Conservation (phyloP, 2,797 vertebrate species). For the Sebastes hopkinsi region DNA sequence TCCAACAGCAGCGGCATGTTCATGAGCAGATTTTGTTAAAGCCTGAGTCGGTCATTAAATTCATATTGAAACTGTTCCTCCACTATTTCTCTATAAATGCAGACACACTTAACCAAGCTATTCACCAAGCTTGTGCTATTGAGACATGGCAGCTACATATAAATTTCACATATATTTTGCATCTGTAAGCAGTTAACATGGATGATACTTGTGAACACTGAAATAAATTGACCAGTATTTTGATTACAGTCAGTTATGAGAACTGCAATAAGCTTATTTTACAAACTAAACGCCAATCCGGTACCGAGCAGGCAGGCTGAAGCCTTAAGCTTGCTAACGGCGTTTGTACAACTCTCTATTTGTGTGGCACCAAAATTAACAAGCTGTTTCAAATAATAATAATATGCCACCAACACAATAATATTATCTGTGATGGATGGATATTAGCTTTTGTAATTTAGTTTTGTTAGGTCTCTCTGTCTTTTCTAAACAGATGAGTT, state of each 20-base stretch:
- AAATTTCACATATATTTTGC: neutral
- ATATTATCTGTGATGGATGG: neutral
- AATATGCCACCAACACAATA: neutral
- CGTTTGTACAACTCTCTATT: neutral
- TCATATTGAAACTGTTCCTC: neutral
- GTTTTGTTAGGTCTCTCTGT: neutral
- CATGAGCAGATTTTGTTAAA: neutral
- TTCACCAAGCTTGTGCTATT: neutral
- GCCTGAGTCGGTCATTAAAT: neutral
- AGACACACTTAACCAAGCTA: neutral
- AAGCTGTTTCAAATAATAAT: neutral
- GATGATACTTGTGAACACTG: neutral
- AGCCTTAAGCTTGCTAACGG: neutral
- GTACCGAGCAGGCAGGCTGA: neutral
- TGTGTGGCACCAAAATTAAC: neutral
- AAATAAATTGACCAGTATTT: constrained; percentile 9
- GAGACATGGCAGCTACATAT: constrained; percentile 19
- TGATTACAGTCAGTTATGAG: neutral
- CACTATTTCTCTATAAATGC: neutral
- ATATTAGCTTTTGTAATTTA: neutral
- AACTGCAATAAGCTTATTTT: constrained; percentile 24
- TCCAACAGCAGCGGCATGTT: neutral
- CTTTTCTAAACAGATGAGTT: no score
- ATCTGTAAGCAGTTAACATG: constrained; percentile 9
- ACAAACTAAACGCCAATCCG: neutral